These are phyloP conservation scores for Zophobas atratus DNA, from an alignment of 1,140 invertebrate genomes.

Conservation along the genomic window DNA sequence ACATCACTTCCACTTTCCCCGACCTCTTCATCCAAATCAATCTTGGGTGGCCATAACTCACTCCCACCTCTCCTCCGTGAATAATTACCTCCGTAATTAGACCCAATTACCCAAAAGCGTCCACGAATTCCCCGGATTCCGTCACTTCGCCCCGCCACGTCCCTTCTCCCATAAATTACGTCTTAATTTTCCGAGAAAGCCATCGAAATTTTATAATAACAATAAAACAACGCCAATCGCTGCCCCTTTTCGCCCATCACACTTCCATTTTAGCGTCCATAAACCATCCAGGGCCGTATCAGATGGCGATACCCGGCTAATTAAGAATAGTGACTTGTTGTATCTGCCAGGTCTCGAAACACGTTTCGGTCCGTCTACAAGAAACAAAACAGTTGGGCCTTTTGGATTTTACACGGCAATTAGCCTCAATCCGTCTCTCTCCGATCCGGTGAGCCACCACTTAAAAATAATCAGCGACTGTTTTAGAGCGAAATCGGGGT, in stretches of 20 bases:
- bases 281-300: constrained; percentile 29
- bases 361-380: constrained; percentile 19
- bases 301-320: constrained; percentile 25
- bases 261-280: not conserved
- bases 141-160: constrained; percentile 7
- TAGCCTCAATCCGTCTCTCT: not conserved
- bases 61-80: not conserved
- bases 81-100: not conserved
- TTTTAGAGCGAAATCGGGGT: too few species aligned
- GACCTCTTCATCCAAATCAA: too few species aligned
- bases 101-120: not conserved
- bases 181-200: constrained; percentile 14
- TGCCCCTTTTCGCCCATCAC: constrained; percentile 1
- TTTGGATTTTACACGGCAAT: constrained; percentile 25
- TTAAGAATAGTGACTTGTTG: constrained; percentile 26
- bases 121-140: constrained; percentile 18
- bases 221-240: constrained; percentile 3
- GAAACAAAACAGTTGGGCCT: constrained; percentile 1
- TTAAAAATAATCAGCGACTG: too few species aligned
- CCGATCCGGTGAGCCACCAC: too few species aligned
- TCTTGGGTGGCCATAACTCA: not conserved
- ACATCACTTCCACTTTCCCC: too few species aligned
- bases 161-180: constrained; percentile 9
- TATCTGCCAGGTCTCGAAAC: not conserved
- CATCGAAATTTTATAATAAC: constrained; percentile 4